Percentiles rank a stretch among this genome's conserved stretches.
phyloP scores from a whole-genome alignment of 2,888 invertebrate genomes.

The Eutolmus rufibarbis region DNA sequence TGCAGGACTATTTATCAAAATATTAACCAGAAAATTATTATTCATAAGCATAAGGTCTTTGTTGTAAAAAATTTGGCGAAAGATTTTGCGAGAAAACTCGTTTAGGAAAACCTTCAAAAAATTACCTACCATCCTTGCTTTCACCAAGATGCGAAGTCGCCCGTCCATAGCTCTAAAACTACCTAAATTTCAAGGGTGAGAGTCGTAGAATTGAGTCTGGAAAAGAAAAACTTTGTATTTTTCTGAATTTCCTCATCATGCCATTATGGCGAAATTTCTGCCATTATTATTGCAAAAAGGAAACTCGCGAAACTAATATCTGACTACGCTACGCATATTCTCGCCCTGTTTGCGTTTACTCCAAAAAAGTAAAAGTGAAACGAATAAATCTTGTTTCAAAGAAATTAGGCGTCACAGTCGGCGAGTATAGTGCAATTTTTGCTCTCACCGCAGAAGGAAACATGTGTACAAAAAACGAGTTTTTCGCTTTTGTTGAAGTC shows the following conservation, averaged over 20 bases:
- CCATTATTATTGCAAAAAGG: background rate
- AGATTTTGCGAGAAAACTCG: background rate
- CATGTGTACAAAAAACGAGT: background rate
- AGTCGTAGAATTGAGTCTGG: background rate
- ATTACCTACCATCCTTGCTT: background rate
- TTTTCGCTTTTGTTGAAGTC: constrained; percentile 45
- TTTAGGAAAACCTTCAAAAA: background rate
- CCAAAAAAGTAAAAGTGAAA: constrained; percentile 7
- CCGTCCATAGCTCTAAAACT: background rate
- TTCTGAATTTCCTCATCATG: background rate
- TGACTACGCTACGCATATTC: background rate
- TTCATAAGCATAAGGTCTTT: background rate
- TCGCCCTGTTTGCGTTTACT: background rate
- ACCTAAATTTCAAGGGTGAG: background rate
- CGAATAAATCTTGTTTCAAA: background rate
- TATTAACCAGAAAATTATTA: background rate
- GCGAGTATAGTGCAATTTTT: background rate
- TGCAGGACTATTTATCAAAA: background rate
- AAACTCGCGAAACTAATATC: background rate
- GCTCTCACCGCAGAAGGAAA: background rate
- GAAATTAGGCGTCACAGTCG: background rate
- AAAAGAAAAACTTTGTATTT: background rate
- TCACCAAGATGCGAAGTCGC: background rate
- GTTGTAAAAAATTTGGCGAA: background rate
- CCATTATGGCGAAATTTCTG: background rate